Evolutionary conservation across 2,113 vertebrate genomes (phyloP), one percentile per base, ranked within the genome.

Genomic region (Empidonax alnorum): DNA sequence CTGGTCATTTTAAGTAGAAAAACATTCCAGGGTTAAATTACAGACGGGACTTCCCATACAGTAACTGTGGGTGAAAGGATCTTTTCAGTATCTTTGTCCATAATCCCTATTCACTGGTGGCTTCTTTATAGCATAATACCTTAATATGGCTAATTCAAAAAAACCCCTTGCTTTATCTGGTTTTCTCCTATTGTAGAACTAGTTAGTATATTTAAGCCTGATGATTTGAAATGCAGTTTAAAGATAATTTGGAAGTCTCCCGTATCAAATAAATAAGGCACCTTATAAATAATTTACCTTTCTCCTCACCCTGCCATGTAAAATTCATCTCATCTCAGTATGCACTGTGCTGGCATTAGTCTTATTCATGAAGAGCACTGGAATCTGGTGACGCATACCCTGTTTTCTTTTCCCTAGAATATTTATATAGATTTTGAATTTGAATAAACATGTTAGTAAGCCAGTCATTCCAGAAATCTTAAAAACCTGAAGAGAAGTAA

Each of bases 21-120:
- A 84, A 92, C 93, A 97, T 97, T 97, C 95, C 93, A 90, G 17
- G 82, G 71, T 96, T 92, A 82, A 93, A 71, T 87, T 96, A 84
- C 37, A 84, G 92, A 61, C 6, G 30, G 80, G 69, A 81, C 17
- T 94, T 91, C 49, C 50, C 63, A 46, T 79, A 42, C n/a, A 84
- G 39, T 74, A 85, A 52, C 52, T 89, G 42, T 76, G 66, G 41
- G 11, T 52, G 39, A 93, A 91, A n/a, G 41, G 27, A 7, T 55
- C 47, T 72, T 33, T 56, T 71, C 5, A 3, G 47, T 55, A 59
- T 52, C 50, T 8, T 80, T 67, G 58, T 63, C 75, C 12, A 30
- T 90, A 81, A 84, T 67, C 30, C 50, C 13, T 80, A 0, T 80
- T 86, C 33, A 74, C 35, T 1, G 13, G 22, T 77, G 52, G 35